Base-by-base conservation (phyloP, 2,797 vertebrate genomes). In the Halcyon leucocephala region DNA sequence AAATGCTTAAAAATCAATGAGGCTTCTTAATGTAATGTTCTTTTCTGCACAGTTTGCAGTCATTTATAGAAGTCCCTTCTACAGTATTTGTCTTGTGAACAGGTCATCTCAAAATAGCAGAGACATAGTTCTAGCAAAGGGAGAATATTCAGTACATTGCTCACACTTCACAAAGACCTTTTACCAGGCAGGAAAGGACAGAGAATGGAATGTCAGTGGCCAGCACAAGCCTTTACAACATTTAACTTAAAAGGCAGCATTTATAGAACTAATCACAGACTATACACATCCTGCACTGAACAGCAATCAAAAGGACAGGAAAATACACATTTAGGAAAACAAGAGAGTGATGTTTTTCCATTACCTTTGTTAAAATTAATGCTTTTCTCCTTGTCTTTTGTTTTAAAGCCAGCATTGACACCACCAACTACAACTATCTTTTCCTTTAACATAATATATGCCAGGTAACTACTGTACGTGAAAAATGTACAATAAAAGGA, bases 201-300 rank as follows among this genome's bases (percentile, higher is more conserved):
- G 67, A 94, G 74, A 84, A 95, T 13, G 92, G 95, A 95, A 96
- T 91, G 95, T 97, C 98, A 98, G 98, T 98, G 98, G 98, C 98
- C 98, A 98, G 98, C 98, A 99, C 98, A 98, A 98, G 97, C 97
- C 93, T 97, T 98, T 98, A 98, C 98, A 97, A 98, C 95, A 98
- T 93, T 98, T 98, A 98, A 98, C 97, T 98, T 98, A 98, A 98
- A 98, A 98, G 94, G 94, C 88, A 97, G 90, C 93, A 97, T 95
- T 98, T 97, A 88, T 91, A 97, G 98, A 98, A 95, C 97, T 97
- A 98, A 98, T 98, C 98, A 98, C 98, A 96, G 96, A 98, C 97
- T 98, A 98, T 98, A 97, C 96, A 98, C 98, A 98, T 97, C 98
- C 97, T 98, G 98, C 98, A 99, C 98, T 69, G 71, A 93, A 97